Percentiles rank a stretch among this genome's conserved stretches.
These are phyloP conservation scores for Agrotis exclamationis DNA, from an alignment of 2,888 invertebrate genomes.

Conservation along the genomic window DNA sequence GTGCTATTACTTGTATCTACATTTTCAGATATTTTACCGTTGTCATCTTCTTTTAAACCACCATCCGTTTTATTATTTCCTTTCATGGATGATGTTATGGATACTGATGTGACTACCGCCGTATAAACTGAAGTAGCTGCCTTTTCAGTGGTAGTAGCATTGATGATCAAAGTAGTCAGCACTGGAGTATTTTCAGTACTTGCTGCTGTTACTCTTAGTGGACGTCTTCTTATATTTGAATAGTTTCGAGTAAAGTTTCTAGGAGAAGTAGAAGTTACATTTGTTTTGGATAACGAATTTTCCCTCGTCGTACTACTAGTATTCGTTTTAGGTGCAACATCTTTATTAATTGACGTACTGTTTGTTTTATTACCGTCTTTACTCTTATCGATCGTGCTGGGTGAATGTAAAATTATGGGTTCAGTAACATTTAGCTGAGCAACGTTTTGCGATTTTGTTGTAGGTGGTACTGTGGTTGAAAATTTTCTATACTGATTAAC, in stretches of 20 bases:
- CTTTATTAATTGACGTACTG: slow-evolving; percentile 63
- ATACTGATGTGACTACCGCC: slow-evolving; percentile 89
- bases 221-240: slow-evolving; percentile 81
- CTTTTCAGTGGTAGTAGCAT: slow-evolving; percentile 86
- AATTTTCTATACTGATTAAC: slow-evolving; percentile 88
- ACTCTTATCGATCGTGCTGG: slow-evolving; percentile 71
- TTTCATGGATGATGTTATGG: slow-evolving; percentile 89
- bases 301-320: slow-evolving; percentile 70
- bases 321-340: slow-evolving; percentile 63
- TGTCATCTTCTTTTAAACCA: slow-evolving; percentile 75
- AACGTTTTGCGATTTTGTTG: slow-evolving; percentile 77
- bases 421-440: slow-evolving; percentile 81
- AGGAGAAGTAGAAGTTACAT: slow-evolving; percentile 68
- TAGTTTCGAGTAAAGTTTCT: slow-evolving; percentile 84
- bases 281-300: slow-evolving; percentile 68
- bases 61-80: slow-evolving; percentile 86
- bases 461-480: slow-evolving; percentile 77
- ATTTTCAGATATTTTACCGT: slow-evolving; percentile 72
- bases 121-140: slow-evolving; percentile 88
- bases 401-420: slow-evolving; percentile 73
- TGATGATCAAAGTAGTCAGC: slow-evolving; percentile 66
- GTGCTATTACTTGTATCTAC: slow-evolving; percentile 70
- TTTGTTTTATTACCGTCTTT: slow-evolving; percentile 72
- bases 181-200: slow-evolving; percentile 77
- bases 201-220: slow-evolving; percentile 78